phyloP scores from a whole-genome alignment of 1,140 invertebrate species.

The Drosophila fuyamai region DNA sequence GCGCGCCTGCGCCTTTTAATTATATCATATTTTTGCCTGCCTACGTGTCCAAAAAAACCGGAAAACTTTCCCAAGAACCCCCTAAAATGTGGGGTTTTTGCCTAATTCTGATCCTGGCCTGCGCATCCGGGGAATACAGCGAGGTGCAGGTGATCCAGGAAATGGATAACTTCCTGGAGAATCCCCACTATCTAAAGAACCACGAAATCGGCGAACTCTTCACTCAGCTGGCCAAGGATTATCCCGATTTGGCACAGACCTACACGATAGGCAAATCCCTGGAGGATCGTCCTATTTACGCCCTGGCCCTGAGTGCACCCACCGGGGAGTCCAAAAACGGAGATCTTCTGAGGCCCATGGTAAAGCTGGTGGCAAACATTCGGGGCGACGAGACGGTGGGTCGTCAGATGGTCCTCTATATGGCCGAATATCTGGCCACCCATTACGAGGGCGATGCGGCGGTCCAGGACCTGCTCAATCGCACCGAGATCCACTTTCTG shows the following conservation, averaged over 20 bases:
- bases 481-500: slow-evolving; percentile 95
- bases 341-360: slow-evolving; percentile 88
- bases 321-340: slow-evolving; percentile 31
- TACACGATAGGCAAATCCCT: slow-evolving; percentile 92
- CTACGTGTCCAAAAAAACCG: slow-evolving; percentile 18
- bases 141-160: slow-evolving; percentile 53
- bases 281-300: slow-evolving; percentile 90
- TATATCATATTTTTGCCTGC: slow-evolving; percentile 1
- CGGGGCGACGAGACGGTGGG: slow-evolving; percentile 98
- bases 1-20: slow-evolving; percentile 20
- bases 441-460: slow-evolving; percentile 89
- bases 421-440: slow-evolving; percentile 92
- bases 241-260: slow-evolving; percentile 88
- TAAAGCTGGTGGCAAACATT: slow-evolving; percentile 99
- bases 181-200: slow-evolving; percentile 68
- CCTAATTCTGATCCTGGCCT: slow-evolving; percentile 8
- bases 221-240: slow-evolving; percentile 57
- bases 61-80: background rate
- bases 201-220: slow-evolving; percentile 67
- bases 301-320: slow-evolving; percentile 85
- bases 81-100: slow-evolving; percentile 12
- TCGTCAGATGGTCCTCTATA: slow-evolving; percentile 92
- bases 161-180: slow-evolving; percentile 51
- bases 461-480: slow-evolving; percentile 90
- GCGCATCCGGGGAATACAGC: slow-evolving; percentile 7